Base-by-base conservation (phyloP, 2,888 invertebrate genomes). In the Papilio gigon region DNA sequence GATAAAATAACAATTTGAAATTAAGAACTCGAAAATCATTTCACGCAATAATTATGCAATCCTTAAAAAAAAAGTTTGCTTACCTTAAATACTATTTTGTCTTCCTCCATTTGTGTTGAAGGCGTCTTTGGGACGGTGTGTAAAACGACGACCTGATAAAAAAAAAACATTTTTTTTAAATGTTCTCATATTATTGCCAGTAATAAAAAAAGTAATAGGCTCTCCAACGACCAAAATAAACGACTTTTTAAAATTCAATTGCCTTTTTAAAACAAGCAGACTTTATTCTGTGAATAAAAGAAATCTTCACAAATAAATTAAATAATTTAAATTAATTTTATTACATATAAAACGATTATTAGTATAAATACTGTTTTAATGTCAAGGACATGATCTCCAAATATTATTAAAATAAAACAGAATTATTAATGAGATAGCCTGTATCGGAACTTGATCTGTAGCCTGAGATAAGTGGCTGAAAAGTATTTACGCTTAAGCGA, bases 51-150 rank as follows among this genome's bases (percentile, higher is more conserved):
- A 9, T 44, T 44, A 22, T 22, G 20, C 4, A 20, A 22, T 47
- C 20, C 22, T 53, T 1, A 53, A 53, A 53, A 27, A 56, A 3
- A 56, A 30, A n/a, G 17, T 40, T n/a, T 9, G 74, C 87, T 84
- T 83, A 90, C 91, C 89, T 88, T 89, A 73, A 90, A 91, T 14
- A 90, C 85, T 71, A 91, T 90, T 79, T 86, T 90, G 71, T 90
- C 89, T 74, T 88, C 90, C 68, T 91, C 90, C 90, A 90, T 90
- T 73, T 72, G 77, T 9, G 14, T 22, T 50, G 59, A n/a, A 53
- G n/a, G 25, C 4, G n/a, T 8, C 9, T 56, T 30, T 17, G 30
- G 30, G 53, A 14, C 27, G 53, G 53, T 27, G 17, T 56, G 53
- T 17, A 56, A 56, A n/a, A 30, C 53, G 17, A 56, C 9, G 53